Percentiles rank a stretch among this genome's conserved stretches.
phyloP scores from a whole-genome alignment of 2,888 invertebrate genomes.

The Polymixis flavicincta region DNA sequence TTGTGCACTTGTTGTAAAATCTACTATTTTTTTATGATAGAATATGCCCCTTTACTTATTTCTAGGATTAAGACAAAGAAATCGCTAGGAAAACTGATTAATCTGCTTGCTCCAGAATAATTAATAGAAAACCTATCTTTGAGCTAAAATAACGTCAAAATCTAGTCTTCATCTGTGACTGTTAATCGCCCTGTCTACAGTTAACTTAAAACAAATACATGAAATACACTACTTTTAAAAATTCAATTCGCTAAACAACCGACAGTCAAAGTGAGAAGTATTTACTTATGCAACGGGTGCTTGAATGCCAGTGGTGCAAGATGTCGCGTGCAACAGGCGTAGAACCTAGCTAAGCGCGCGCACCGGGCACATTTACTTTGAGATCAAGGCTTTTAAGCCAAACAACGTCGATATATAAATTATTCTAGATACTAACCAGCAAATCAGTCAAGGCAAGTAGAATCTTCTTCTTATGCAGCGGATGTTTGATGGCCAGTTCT shows the following conservation, averaged over 20 bases:
- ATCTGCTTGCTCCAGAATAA: background rate
- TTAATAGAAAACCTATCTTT: background rate
- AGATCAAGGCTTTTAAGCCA: constrained; percentile 75
- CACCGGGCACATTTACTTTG: constrained; percentile 94
- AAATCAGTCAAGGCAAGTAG: constrained; percentile 93
- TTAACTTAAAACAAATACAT: too few relatives aligned
- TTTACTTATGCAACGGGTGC: constrained; percentile 96
- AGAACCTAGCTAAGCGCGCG: constrained; percentile 95
- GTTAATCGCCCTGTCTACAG: too few relatives aligned
- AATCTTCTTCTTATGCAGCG: constrained; percentile 98
- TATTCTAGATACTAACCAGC: constrained; percentile 76
- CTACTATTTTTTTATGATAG: background rate
- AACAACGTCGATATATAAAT: background rate
- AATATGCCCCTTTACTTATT: background rate
- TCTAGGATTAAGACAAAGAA: background rate
- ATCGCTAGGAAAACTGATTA: background rate
- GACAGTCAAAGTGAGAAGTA: constrained; percentile 93
- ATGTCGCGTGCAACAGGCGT: constrained; percentile 91
- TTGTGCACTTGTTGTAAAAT: too few relatives aligned
- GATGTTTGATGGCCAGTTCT: constrained; percentile 95
- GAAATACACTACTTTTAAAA: background rate
- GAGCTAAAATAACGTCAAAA: background rate
- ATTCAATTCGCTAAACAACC: constrained; percentile 80
- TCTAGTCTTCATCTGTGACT: background rate
- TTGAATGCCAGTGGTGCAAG: constrained; percentile 94